These are phyloP conservation scores for Denticeps clupeoides DNA, from an alignment of 2,797 vertebrate species.

Conservation along the genomic window DNA sequence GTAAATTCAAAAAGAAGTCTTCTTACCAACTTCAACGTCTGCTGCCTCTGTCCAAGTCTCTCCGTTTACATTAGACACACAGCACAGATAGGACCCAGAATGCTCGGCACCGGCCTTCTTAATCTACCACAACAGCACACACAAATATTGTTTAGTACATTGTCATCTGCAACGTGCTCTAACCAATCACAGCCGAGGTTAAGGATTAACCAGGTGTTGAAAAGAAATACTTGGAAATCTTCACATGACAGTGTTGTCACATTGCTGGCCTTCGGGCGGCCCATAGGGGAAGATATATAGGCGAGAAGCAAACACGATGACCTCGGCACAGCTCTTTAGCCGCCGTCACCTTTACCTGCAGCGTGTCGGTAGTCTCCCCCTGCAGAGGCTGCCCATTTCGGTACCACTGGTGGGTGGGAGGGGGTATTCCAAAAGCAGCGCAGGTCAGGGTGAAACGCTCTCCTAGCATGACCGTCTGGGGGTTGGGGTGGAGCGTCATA, in stretches of 20 bases:
- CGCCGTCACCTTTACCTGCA: conserved; percentile 48
- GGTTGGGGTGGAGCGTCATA: conserved; percentile 53
- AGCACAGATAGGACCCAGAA: conserved; percentile 67
- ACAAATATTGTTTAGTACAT: background rate
- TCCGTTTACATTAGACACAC: conserved; percentile 57
- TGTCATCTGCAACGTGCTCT: background rate
- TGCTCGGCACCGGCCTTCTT: conserved; percentile 38
- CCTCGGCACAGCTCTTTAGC: conserved; percentile 12
- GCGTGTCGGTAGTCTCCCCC: conserved; percentile 44
- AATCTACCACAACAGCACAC: conserved; percentile 51
- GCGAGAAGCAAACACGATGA: conserved; percentile 3
- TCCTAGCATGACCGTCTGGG: conserved; percentile 48
- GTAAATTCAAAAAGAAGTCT: too few species aligned
- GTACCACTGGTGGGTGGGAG: conserved; percentile 76
- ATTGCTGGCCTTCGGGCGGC: background rate
- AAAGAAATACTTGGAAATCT: background rate
- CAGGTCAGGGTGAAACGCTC: conserved; percentile 53
- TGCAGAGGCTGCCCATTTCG: conserved; percentile 58
- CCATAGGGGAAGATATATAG: conserved; percentile 3
- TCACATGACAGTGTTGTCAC: background rate
- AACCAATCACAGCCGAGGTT: conserved; percentile 11
- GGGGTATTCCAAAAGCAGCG: conserved; percentile 64
- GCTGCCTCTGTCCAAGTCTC: conserved; percentile 69
- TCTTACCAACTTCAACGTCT: conserved; percentile 56
- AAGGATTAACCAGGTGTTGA: conserved; percentile 21